Evolutionary conservation across 2,113 vertebrate species (phyloP).

Genomic region (Butastur rufipennis): DNA sequence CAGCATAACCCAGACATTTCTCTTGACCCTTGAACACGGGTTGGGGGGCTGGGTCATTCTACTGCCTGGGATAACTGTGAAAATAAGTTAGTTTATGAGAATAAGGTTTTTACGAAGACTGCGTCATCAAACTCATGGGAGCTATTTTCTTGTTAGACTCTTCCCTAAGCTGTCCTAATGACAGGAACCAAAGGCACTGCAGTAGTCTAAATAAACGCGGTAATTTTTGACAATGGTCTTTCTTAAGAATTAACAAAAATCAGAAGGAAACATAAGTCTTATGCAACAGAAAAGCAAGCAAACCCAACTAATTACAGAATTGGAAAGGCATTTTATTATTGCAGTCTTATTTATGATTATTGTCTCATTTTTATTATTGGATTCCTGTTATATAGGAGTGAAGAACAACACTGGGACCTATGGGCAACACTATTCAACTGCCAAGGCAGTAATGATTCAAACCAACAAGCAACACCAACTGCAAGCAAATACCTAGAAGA

Average conservation of each 20-base stretch:
- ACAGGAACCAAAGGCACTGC: not conserved
- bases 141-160: not conserved
- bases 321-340: not conserved
- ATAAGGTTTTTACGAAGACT: not conserved
- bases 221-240: not conserved
- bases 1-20: not conserved
- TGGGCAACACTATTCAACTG: not conserved
- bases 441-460: not conserved
- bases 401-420: not conserved
- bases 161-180: not conserved
- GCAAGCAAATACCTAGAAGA: not conserved
- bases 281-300: not conserved
- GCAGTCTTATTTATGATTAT: not conserved
- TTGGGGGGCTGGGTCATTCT: not conserved
- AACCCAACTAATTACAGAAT: not conserved
- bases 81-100: not conserved
- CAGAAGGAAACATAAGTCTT: not conserved
- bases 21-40: not conserved
- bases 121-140: not conserved
- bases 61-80: not conserved
- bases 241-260: not conserved
- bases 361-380: not conserved
- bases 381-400: not conserved
- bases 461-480: not conserved
- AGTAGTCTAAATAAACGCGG: not conserved